phyloP scores from a whole-genome alignment of 2,888 invertebrate genomes.

The Callosobruchus maculatus region DNA sequence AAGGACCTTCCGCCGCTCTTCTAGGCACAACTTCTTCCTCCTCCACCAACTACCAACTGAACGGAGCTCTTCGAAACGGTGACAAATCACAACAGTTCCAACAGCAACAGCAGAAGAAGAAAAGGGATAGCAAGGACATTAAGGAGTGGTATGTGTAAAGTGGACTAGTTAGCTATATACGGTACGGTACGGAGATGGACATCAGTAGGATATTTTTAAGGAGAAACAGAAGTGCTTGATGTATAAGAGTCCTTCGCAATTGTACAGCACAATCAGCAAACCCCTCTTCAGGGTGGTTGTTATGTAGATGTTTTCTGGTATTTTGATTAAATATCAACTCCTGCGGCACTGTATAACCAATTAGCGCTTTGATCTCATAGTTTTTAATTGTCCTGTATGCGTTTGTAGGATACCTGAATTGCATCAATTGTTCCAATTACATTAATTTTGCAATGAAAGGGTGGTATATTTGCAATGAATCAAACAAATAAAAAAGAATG shows the following conservation, averaged over 20 bases:
- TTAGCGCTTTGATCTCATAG: no score
- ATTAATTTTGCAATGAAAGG: no score
- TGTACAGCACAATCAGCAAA: not conserved
- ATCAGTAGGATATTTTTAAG: not conserved
- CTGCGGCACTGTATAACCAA: no score
- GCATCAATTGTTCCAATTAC: no score
- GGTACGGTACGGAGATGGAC: not conserved
- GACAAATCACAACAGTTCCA: constrained; percentile 45
- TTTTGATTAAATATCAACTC: no score
- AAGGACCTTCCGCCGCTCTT: constrained; percentile 76
- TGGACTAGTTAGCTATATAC: constrained; percentile 8
- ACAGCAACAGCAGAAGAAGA: constrained; percentile 51
- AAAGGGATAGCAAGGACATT: constrained; percentile 81
- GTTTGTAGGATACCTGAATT: no score
- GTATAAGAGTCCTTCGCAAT: not conserved
- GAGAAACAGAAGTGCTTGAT: not conserved
- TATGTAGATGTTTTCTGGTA: no score
- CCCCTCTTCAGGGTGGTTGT: not conserved
- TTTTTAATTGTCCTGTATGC: no score
- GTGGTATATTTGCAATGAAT: no score
- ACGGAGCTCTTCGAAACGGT: constrained; percentile 53
- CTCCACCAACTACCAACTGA: constrained; percentile 51
- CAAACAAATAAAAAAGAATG: no score
- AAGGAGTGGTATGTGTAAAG: constrained; percentile 94
- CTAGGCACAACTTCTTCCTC: constrained; percentile 60